Percentiles rank a stretch among this genome's conserved stretches.
phyloP scores from a whole-genome alignment of 2,113 vertebrate genomes.

The Spheniscus mendiculus region DNA sequence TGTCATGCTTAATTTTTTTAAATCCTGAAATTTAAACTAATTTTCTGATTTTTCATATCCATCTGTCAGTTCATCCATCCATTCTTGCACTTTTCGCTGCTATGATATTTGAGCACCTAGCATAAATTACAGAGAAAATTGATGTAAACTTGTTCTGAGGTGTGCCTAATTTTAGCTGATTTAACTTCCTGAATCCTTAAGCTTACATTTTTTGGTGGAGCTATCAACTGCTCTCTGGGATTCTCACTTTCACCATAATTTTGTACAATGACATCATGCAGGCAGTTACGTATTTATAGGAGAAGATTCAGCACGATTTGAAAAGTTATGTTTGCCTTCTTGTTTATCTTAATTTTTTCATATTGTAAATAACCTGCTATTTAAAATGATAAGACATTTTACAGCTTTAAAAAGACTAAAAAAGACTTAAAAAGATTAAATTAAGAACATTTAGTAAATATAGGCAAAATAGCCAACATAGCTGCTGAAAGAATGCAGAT shows the following conservation, averaged over 20 bases:
- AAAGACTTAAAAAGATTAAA: background rate
- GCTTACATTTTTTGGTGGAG: background rate
- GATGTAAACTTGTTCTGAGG: background rate
- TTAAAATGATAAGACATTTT: background rate
- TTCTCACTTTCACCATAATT: background rate
- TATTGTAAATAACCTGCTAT: background rate
- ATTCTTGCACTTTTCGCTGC: background rate
- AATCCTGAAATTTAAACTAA: background rate
- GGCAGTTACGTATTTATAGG: background rate
- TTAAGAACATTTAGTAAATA: background rate
- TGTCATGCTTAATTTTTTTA: background rate
- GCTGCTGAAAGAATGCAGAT: background rate
- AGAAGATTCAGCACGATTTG: background rate
- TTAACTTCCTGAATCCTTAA: background rate
- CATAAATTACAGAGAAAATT: constrained; percentile 1
- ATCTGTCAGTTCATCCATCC: background rate
- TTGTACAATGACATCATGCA: background rate
- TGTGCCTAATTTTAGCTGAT: background rate
- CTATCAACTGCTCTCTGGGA: background rate
- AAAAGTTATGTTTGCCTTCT: background rate
- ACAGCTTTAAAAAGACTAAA: background rate
- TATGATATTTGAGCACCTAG: background rate
- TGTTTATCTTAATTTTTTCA: background rate
- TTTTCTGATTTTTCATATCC: constrained; percentile 13
- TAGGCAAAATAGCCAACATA: background rate